Base-by-base conservation (phyloP, 2,113 vertebrate species). In the Fregetta grallaria region DNA sequence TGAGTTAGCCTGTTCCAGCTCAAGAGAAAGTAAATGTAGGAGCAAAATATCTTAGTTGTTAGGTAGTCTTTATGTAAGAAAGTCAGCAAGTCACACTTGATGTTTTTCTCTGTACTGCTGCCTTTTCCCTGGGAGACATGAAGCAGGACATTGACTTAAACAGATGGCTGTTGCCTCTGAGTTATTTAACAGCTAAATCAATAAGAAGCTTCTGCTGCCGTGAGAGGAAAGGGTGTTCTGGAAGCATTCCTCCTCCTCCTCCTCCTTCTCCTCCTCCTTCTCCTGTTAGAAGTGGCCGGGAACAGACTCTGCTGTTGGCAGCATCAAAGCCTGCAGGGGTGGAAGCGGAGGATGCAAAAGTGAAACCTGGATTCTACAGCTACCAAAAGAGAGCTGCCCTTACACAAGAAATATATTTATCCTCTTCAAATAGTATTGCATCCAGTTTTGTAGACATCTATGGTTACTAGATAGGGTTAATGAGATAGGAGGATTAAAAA, bases 131-230 rank as follows among this genome's bases (percentile, higher is more conserved):
- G 34, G 55, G 49, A 94, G 53, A 42, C 22, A 62, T 76, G 87
- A 94, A 96, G 90, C 70, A 91, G 81, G 93, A 93, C 90, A 90
- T 53, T 68, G 87, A 44, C 70, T 94, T 90, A 87, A 95, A 88
- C 44, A 95, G 88, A 94, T 95, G 87, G 49, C 79, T 91, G 61
- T 58, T 89, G 34, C 36, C 36, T 90, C 62, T 94, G 73, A 93
- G 95, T 96, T 95, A 90, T 95, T 97, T 94, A 95, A 78, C 81
- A 79, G 27, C 13, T 56, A 68, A 79, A 93, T 85, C 81, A 95
- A 68, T 95, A n/a, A 89, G 68, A 89, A 87, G 8, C 7, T 92
- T 76, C 78, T 95, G 32, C 45, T 92, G 59, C 44, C 53, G 53
- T 82, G 89, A 87, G 21, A 72, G 21, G 42, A 88, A 94, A 55